phyloP scores from a whole-genome alignment of 2,797 vertebrate genomes.

The Artibeus jamaicensis region DNA sequence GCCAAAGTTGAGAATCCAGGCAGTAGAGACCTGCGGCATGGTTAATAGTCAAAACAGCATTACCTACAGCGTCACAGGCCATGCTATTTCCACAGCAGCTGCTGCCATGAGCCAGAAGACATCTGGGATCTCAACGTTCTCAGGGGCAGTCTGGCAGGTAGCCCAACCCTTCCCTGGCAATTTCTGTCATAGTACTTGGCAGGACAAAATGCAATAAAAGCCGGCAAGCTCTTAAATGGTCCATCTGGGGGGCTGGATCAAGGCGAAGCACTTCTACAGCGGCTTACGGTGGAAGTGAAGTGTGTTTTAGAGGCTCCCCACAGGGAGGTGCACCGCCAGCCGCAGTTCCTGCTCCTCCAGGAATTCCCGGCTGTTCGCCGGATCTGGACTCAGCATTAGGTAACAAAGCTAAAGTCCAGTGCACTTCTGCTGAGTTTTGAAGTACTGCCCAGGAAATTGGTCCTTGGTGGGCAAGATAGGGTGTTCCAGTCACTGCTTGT shows the following conservation, averaged over 20 bases:
- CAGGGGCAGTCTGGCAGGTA: background rate
- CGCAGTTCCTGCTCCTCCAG: background rate
- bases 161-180: background rate
- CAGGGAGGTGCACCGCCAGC: background rate
- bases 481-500: background rate
- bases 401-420: background rate
- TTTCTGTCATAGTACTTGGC: background rate
- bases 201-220: background rate
- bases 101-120: background rate
- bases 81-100: background rate
- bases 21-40: background rate
- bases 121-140: background rate
- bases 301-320: background rate
- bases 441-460: background rate
- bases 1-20: background rate
- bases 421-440: background rate
- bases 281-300: background rate
- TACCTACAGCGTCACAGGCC: background rate
- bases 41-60: background rate
- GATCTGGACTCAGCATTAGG: background rate
- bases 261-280: background rate
- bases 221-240: background rate
- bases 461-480: background rate
- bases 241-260: background rate
- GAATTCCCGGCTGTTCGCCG: background rate